Conservation (phyloP, 2,888 invertebrate genomes). For the Chalcis sispes region DNA sequence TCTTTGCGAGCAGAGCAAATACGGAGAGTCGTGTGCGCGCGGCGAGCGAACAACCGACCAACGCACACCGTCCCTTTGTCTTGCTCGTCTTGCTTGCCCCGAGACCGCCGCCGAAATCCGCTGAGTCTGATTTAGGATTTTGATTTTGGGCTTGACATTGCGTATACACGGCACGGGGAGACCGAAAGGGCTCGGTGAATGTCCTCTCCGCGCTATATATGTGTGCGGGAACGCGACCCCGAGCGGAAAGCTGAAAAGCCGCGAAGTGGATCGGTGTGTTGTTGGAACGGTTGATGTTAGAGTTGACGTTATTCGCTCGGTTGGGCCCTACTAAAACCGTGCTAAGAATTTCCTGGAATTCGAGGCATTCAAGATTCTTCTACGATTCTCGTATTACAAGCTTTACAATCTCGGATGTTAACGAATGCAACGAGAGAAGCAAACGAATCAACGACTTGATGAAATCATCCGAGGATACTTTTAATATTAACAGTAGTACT, state of each 20-base stretch:
- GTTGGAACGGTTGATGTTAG: background rate
- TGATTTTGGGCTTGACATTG: slow-evolving; percentile 34
- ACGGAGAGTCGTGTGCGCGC: slow-evolving; percentile 15
- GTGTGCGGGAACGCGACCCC: background rate
- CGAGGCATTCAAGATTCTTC: no score
- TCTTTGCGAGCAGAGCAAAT: slow-evolving; percentile 21
- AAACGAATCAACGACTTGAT: no score
- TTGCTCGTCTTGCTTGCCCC: background rate
- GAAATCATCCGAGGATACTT: background rate
- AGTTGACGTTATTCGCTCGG: background rate
- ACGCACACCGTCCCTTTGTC: slow-evolving; percentile 8
- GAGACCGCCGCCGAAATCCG: slow-evolving; percentile 12
- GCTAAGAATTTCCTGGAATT: no score
- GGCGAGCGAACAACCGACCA: background rate
- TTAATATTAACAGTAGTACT: background rate
- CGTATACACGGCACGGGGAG: background rate
- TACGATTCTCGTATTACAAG: no score
- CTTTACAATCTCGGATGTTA: no score
- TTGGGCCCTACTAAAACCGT: background rate
- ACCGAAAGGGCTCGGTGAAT: background rate
- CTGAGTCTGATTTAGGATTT: slow-evolving; percentile 48
- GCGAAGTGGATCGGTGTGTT: background rate
- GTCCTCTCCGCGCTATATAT: background rate
- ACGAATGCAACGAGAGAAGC: no score
- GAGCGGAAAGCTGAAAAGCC: background rate